A percentile compares a stretch with the other conserved stretches of the same genome.
Conservation (phyloP, 2,113 vertebrate species). For the Micromys minutus region DNA sequence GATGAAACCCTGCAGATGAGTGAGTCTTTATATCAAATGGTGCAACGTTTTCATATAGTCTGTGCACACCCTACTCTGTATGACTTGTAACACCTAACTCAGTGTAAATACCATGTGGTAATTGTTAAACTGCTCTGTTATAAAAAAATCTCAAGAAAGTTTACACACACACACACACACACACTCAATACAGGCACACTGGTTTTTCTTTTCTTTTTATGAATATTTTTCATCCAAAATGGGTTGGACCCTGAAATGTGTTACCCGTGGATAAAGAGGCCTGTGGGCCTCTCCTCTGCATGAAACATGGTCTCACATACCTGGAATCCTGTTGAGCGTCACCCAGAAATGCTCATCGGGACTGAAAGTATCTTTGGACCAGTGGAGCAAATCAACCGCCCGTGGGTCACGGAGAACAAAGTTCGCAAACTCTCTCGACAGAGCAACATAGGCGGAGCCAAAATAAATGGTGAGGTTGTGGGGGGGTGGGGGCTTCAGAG, state of each 20-base stretch:
- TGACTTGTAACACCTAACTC: background rate
- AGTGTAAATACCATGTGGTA: background rate
- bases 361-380: conserved; percentile 84
- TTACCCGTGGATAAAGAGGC: background rate
- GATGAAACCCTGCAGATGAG: background rate
- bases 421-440: conserved; percentile 70
- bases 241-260: background rate
- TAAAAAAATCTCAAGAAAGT: background rate
- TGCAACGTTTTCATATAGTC: background rate
- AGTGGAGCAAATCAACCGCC: conserved; percentile 74
- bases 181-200: background rate
- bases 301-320: conserved; percentile 63
- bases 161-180: no score
- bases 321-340: conserved; percentile 82
- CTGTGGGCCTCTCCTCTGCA: accelerated
- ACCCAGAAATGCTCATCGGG: conserved; percentile 85
- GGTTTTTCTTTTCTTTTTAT: background rate
- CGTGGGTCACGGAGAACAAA: conserved; percentile 69
- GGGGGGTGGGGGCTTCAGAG: background rate
- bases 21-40: background rate
- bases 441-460: conserved; percentile 71
- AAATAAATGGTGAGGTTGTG: conserved; percentile 83
- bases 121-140: background rate
- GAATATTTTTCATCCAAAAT: background rate
- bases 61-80: background rate